Evolutionary conservation across 2,888 invertebrate species (phyloP), one percentile per base, ranked within the genome.

Genomic region (Caenorhabditis doughertyi): DNA sequence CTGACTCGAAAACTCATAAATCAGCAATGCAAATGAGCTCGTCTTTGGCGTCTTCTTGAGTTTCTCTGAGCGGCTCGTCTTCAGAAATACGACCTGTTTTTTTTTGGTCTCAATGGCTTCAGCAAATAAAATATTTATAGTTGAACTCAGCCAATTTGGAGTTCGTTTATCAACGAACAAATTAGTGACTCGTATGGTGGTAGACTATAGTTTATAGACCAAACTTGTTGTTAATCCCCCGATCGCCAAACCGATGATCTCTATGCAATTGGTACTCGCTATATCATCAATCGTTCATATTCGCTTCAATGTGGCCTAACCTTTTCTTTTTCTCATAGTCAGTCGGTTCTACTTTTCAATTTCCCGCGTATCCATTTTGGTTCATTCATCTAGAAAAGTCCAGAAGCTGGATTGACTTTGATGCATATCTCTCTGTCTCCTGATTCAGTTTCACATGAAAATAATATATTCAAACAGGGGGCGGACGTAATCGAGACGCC

Each of bases 1-100:
- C 29, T 13, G n/a, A 47, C 27, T 8, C 32, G 39, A 56, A 56
- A 44, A 29, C 27, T 44, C 35, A 27, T 27, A 64, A 25, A 64
- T 27, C n/a, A 44, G 49, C 58, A 58, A 58, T 58, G 58, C 58
- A 58, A 58, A 65, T 65, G 64, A 49, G 64, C 47, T 13, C 29
- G 21, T 39, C 39, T 62, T 62, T 62, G 44, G 44, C 49, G 32
- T 29, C 29, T 49, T 9, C 18, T 42, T 23, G 62, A 42, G 25
- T 64, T 51, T 21, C 9, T 18, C 51, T 32, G 32, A 7, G 32
- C 9, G 9, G 39, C 39, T 39, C 39, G 9, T 39, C 39, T 8
- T 13, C 39, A 39, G 39, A 9, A 39, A 39, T 39, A 39, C 39
- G 39, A 39, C 39, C n/a, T n/a, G n/a, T 39, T 32, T 16, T 39